A percentile compares a stretch with the other conserved stretches of the same genome.
phyloP scores from a whole-genome alignment of 2,113 vertebrate species.

The Stegostoma tigrinum region DNA sequence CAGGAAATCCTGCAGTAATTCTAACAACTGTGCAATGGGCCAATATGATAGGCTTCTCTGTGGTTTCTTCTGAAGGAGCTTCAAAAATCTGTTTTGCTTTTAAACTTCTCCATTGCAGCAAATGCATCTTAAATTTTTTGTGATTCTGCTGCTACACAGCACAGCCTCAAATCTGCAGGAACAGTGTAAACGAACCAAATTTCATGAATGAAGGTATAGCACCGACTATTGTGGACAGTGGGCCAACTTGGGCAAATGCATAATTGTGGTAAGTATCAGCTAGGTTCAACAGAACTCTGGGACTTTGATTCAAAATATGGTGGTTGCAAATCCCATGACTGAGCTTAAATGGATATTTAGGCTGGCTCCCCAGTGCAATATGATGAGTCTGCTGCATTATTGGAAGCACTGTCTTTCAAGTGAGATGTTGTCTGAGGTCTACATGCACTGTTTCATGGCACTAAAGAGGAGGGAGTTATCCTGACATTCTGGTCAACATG shows the following conservation, averaged over 20 bases:
- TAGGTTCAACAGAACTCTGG: background rate
- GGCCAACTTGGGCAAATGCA: background rate
- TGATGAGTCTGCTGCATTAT: background rate
- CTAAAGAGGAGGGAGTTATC: background rate
- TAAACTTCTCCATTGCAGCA: background rate
- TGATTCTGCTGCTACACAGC: background rate
- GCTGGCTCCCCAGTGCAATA: background rate
- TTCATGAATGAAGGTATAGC: background rate
- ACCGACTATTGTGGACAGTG: background rate
- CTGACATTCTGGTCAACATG: background rate
- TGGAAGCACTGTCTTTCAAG: background rate
- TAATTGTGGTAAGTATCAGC: background rate
- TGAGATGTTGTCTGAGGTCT: background rate
- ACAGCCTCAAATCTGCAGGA: background rate
- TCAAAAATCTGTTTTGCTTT: background rate
- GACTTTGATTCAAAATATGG: background rate
- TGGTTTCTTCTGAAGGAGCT: background rate
- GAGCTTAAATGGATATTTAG: background rate
- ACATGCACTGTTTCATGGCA: background rate
- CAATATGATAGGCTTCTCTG: background rate
- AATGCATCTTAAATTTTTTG: background rate
- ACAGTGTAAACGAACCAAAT: background rate
- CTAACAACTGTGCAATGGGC: background rate
- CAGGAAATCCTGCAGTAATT: background rate
- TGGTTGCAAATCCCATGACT: background rate